Evolutionary conservation across 2,888 invertebrate genomes (phyloP).

Genomic region (Digitonthophagus gazella): DNA sequence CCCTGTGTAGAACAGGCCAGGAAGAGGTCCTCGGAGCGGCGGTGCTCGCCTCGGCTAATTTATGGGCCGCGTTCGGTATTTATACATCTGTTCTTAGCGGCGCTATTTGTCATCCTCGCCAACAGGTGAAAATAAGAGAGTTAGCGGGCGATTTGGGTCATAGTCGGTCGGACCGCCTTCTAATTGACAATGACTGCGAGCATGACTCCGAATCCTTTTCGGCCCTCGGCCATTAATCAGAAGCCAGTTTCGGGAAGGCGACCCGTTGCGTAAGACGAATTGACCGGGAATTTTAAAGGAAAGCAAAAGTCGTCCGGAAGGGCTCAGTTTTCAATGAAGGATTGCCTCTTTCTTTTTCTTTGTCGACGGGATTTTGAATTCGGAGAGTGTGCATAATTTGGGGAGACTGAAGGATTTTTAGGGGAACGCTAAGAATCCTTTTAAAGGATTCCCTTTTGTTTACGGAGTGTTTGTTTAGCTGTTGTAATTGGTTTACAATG

Average conservation of each 20-base stretch:
- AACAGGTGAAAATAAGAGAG: conserved; percentile 15
- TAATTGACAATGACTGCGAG: background rate
- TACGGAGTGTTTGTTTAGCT: background rate
- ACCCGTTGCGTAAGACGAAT: background rate
- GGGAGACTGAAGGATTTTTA: no score
- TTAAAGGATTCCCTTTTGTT: background rate
- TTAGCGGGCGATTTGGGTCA: conserved; percentile 5
- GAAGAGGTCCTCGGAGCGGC: background rate
- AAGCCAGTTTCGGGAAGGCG: background rate
- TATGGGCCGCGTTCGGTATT: conserved; percentile 46
- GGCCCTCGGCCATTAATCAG: background rate
- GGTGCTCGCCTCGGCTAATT: conserved; percentile 38
- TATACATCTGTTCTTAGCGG: conserved; percentile 44
- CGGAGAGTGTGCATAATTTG: no score
- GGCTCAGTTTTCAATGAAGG: no score
- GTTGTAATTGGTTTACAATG: background rate
- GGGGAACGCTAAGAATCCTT: no score
- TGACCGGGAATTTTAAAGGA: no score
- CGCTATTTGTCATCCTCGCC: conserved; percentile 2
- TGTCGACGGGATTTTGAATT: no score
- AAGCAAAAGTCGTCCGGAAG: no score
- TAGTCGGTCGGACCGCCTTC: background rate
- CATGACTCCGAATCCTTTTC: background rate
- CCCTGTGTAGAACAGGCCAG: conserved; percentile 1
- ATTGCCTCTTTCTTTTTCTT: no score